Evolutionary conservation across 2,888 invertebrate species (phyloP).

Genomic region (Elysia crispata): DNA sequence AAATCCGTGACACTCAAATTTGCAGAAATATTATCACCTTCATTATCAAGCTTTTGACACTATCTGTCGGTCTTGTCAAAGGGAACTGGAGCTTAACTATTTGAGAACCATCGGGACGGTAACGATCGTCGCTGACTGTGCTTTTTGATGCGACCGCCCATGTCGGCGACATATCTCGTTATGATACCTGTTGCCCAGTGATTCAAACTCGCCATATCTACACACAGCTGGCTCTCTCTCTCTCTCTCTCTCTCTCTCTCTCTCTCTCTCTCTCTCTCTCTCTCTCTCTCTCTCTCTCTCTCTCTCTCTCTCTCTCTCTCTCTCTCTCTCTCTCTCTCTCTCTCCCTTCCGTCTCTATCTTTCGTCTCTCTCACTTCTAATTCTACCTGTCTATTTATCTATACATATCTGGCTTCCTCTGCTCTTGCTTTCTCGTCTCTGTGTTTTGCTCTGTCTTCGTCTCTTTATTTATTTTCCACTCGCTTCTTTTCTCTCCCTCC

Average conservation of each 20-base stretch:
- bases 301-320: too few relatives aligned
- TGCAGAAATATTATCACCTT: too few relatives aligned
- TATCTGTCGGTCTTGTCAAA: too few relatives aligned
- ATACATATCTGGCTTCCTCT: too few relatives aligned
- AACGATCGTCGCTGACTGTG: background rate
- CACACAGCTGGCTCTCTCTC: background rate
- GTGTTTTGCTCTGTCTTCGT: slow-evolving; percentile 13
- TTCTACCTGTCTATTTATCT: slow-evolving; percentile 15
- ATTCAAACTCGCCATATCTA: background rate
- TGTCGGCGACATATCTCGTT: background rate
- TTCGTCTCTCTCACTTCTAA: too few relatives aligned
- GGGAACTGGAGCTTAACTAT: too few relatives aligned
- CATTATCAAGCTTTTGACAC: too few relatives aligned
- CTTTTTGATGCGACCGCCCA: background rate
- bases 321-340: too few relatives aligned
- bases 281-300: too few relatives aligned
- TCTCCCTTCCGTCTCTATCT: too few relatives aligned
- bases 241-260: slow-evolving; percentile 17
- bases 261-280: slow-evolving; percentile 11
- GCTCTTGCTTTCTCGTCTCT: slow-evolving; percentile 16
- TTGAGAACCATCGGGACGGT: too few relatives aligned
- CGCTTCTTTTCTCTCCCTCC: background rate
- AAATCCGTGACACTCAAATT: too few relatives aligned
- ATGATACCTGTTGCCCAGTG: background rate
- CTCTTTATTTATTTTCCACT: background rate